Conservation (phyloP, 2,888 invertebrate species). For the Aphodius granarius region DNA sequence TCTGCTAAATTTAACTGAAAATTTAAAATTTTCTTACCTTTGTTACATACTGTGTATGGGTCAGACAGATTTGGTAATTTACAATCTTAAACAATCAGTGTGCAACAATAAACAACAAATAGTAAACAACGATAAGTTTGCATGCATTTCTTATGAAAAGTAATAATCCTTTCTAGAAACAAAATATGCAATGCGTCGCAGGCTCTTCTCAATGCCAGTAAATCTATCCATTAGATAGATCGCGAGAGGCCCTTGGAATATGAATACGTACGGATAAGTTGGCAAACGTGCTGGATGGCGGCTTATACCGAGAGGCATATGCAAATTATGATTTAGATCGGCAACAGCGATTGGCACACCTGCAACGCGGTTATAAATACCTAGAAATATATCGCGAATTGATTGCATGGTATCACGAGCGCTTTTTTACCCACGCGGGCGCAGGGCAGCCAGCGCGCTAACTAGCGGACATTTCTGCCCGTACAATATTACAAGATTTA, state of each 20-base stretch:
- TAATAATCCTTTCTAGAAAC: too few species aligned
- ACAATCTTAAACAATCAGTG: too few species aligned
- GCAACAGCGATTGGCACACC: constrained; percentile 26
- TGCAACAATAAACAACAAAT: too few species aligned
- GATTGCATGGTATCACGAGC: constrained; percentile 11
- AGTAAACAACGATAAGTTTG: too few species aligned
- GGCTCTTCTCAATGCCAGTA: not conserved
- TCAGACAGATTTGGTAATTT: too few species aligned
- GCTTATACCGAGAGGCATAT: constrained; percentile 10
- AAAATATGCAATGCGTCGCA: not conserved
- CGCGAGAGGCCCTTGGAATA: not conserved
- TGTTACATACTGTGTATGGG: too few species aligned
- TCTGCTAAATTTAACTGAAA: too few species aligned
- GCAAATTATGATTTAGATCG: constrained; percentile 29
- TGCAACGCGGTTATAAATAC: constrained; percentile 23
- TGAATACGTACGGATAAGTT: not conserved
- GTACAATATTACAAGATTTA: not conserved
- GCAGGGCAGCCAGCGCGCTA: not conserved
- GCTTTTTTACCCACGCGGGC: not conserved
- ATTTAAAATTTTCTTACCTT: too few species aligned
- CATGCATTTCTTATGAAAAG: too few species aligned
- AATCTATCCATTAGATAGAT: not conserved
- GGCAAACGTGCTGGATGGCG: not conserved
- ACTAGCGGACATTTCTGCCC: not conserved
- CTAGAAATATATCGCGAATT: constrained; percentile 23